Evolutionary conservation across 2,113 vertebrate species (phyloP).

Genomic region (Caranx melampygus): DNA sequence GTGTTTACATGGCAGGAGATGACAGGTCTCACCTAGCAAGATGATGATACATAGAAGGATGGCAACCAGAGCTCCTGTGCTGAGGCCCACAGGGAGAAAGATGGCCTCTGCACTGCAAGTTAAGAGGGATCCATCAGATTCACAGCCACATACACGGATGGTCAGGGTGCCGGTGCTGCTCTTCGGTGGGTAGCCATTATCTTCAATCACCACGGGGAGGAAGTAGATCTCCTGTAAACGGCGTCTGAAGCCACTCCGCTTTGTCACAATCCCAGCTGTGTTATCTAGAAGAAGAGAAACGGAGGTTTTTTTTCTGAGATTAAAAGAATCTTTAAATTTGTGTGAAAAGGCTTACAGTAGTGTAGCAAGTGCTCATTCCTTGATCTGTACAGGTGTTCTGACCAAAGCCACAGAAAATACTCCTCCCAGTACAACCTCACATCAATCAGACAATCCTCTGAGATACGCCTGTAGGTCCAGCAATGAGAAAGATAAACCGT

Average conservation of each 20-base stretch:
- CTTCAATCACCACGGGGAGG: constrained; percentile 92
- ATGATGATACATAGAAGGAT: constrained; percentile 96
- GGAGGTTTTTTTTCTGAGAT: neutral
- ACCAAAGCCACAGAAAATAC: constrained; percentile 34
- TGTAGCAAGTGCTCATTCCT: constrained; percentile 6
- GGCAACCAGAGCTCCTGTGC: constrained; percentile 95
- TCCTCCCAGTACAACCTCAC: constrained; percentile 2
- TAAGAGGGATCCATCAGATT: constrained; percentile 90
- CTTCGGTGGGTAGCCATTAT: constrained; percentile 93
- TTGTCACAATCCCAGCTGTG: constrained; percentile 93
- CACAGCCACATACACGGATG: constrained; percentile 94
- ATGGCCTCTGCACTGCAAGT: constrained; percentile 96
- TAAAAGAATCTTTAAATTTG: neutral
- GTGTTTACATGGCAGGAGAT: neutral
- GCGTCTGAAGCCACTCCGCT: constrained; percentile 90
- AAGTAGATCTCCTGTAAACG: constrained; percentile 92
- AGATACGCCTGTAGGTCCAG: constrained; percentile 31
- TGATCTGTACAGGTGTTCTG: constrained; percentile 32
- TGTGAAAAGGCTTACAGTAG: constrained; percentile 18
- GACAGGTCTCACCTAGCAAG: constrained; percentile 89
- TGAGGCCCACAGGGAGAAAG: constrained; percentile 96
- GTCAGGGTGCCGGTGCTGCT: constrained; percentile 97
- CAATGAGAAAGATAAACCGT: constrained; percentile 18
- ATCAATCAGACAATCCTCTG: constrained; percentile 39
- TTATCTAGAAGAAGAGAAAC: constrained; percentile 85